phyloP scores from a whole-genome alignment of 2,797 vertebrate species.

The Clarias platycephalus region DNA sequence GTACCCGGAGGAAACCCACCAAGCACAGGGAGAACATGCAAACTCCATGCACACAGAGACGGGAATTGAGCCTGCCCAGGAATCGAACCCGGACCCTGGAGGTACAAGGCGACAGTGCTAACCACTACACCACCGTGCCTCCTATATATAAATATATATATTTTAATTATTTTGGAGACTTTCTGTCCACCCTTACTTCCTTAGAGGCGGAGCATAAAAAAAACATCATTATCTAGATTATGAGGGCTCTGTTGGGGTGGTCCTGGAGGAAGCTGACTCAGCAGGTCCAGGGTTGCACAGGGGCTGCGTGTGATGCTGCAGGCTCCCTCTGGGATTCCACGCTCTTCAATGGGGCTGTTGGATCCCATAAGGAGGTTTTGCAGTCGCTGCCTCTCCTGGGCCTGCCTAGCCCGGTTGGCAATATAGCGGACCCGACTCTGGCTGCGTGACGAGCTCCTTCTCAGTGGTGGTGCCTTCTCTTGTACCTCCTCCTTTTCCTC shows the following conservation, averaged over 20 bases:
- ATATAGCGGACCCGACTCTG: slow-evolving; percentile 93
- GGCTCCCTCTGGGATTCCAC: slow-evolving; percentile 89
- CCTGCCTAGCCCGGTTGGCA: slow-evolving; percentile 87
- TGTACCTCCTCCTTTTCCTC: slow-evolving; percentile 48
- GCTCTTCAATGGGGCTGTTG: slow-evolving; percentile 81
- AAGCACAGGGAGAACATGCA: too few relatives aligned
- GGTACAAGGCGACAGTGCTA: too few relatives aligned
- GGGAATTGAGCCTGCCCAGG: too few relatives aligned
- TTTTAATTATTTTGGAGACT: background rate
- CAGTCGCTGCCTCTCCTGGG: slow-evolving; percentile 85
- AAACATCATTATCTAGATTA: slow-evolving; percentile 72
- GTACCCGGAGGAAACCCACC: too few relatives aligned
- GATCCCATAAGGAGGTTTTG: slow-evolving; percentile 66
- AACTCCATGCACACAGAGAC: too few relatives aligned
- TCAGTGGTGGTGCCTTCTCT: slow-evolving; percentile 70
- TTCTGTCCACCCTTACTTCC: background rate
- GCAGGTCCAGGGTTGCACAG: slow-evolving; percentile 72
- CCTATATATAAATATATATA: too few relatives aligned
- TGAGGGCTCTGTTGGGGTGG: slow-evolving; percentile 59
- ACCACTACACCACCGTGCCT: too few relatives aligned
- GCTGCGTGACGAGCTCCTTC: slow-evolving; percentile 87
- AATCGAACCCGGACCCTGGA: too few relatives aligned
- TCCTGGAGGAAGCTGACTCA: slow-evolving; percentile 62
- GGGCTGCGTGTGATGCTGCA: slow-evolving; percentile 79
- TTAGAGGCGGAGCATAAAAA: slow-evolving; percentile 81